Percentiles rank a stretch among this genome's conserved stretches.
Evolutionary conservation across 2,113 vertebrate genomes (phyloP).

Genomic region (Rutilus rutilus): DNA sequence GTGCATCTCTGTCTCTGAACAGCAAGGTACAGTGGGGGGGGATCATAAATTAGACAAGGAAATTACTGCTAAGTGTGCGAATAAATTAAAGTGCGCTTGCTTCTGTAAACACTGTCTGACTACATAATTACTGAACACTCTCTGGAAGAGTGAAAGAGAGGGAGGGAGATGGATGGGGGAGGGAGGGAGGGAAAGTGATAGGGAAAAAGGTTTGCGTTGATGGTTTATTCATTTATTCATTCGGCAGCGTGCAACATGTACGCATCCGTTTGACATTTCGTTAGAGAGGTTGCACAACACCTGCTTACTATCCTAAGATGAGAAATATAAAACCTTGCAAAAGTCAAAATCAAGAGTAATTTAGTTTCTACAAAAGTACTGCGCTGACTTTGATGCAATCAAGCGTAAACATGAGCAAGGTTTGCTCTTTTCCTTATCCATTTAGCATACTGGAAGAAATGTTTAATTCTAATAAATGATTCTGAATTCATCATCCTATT

Average conservation of each 20-base stretch:
- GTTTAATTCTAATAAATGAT: background rate
- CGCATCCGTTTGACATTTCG: slow-evolving; percentile 19
- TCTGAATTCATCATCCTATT: background rate
- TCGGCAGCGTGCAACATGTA: background rate
- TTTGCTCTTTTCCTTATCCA: slow-evolving; percentile 3
- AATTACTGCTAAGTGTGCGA: slow-evolving; percentile 68
- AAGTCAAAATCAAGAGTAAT: slow-evolving; percentile 20
- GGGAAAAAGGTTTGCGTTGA: slow-evolving; percentile 17
- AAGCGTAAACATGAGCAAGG: background rate
- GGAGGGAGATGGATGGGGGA: slow-evolving; percentile 29
- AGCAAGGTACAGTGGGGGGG: slow-evolving; percentile 46
- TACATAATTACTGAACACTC: slow-evolving; percentile 65
- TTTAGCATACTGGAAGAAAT: background rate
- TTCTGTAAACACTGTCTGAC: slow-evolving; percentile 65
- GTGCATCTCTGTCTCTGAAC: slow-evolving; percentile 45
- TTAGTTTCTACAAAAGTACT: slow-evolving; percentile 7
- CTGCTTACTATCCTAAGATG: slow-evolving; percentile 29
- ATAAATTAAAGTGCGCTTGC: slow-evolving; percentile 69
- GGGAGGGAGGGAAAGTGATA: slow-evolving; percentile 22
- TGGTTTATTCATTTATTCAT: slow-evolving; percentile 41
- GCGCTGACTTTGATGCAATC: slow-evolving; percentile 17
- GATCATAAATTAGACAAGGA: slow-evolving; percentile 64
- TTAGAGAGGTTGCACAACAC: slow-evolving; percentile 37
- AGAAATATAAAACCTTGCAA: background rate
- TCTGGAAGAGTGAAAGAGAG: slow-evolving; percentile 41